Evolutionary conservation across 2,888 invertebrate genomes (phyloP).

Genomic region (Julus scandinavius): DNA sequence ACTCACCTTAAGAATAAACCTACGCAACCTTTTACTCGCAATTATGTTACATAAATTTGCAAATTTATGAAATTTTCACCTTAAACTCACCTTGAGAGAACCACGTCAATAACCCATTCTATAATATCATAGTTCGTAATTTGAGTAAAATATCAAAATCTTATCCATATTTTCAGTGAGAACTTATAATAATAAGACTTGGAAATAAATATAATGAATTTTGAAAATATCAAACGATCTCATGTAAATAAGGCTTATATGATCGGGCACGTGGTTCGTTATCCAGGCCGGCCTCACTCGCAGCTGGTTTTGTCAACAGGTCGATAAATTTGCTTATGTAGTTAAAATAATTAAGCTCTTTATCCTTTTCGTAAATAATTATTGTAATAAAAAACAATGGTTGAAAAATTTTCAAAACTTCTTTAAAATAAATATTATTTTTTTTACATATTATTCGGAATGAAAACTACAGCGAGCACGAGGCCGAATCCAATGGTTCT

Average conservation of each 20-base stretch:
- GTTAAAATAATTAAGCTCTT: not conserved
- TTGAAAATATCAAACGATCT: not conserved
- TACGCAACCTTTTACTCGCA: not conserved
- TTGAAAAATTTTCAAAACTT: not conserved
- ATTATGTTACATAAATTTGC: not conserved
- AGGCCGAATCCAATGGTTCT: not conserved
- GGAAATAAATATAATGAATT: not conserved
- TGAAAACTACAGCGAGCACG: not conserved
- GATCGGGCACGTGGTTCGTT: not conserved
- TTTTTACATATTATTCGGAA: not conserved
- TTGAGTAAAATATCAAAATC: not conserved
- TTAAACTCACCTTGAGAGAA: slow-evolving; percentile 4
- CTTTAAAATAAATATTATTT: not conserved
- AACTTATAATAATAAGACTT: not conserved
- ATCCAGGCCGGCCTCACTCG: not conserved
- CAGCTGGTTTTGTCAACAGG: slow-evolving; percentile 33
- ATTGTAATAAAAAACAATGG: not conserved
- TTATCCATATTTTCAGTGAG: not conserved
- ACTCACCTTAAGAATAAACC: not conserved
- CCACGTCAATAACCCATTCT: not conserved
- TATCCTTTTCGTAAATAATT: not conserved
- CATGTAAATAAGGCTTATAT: slow-evolving; percentile 8
- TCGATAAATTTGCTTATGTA: not conserved
- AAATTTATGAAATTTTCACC: slow-evolving; percentile 8
- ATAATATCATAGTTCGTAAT: not conserved